Evolutionary conservation across 2,888 invertebrate species (phyloP), one percentile per base, ranked within the genome.

Genomic region (Aleiodes alternator): DNA sequence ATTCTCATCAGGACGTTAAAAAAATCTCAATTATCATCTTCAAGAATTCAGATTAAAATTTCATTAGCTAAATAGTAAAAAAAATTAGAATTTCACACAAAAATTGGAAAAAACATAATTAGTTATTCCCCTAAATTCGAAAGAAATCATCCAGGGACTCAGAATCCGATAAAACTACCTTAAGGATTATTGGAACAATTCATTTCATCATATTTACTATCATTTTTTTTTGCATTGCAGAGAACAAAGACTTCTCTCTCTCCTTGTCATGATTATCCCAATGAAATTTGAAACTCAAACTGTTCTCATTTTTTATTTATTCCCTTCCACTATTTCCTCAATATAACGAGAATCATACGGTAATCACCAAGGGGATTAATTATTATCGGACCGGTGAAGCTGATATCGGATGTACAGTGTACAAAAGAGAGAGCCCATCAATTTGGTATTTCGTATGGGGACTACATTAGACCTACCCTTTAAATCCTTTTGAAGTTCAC

Each of bases 401-500:
- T 51, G 34, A 71, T 50, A 34, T 38, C 43, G 43, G 12, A 57
- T 61, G 14, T 61, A 71, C n/a, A 2, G 53, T 59, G 51, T 31
- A 61, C 59, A 48, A 16, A 50, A 70, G 51, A 23, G 69, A 69
- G 57, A 61, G 57, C 23, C 59, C 69, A 38, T 53, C 69, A 73
- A 69, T 73, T 73, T 59, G 50, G 14, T 31, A 34, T 50, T 69
- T 14, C 29, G 34, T 51, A 73, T 69, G 16, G 59, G 53, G 69
- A 11, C 55, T 11, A 66, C 55, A 64, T 66, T 64, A 43, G 12
- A 43, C 61, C 61, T 51, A 51, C 71, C 59, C 66, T 23, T 31
- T 68, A 53, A 73, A 68, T 56, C 57, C 68, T 68, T 73, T 73
- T 73, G 73, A 73, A 57, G 73, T 73, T 50, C 56, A 57, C 48